These are phyloP conservation scores for Eulemur coronatus DNA, from an alignment of 2,797 vertebrate species.

Conservation along the genomic window DNA sequence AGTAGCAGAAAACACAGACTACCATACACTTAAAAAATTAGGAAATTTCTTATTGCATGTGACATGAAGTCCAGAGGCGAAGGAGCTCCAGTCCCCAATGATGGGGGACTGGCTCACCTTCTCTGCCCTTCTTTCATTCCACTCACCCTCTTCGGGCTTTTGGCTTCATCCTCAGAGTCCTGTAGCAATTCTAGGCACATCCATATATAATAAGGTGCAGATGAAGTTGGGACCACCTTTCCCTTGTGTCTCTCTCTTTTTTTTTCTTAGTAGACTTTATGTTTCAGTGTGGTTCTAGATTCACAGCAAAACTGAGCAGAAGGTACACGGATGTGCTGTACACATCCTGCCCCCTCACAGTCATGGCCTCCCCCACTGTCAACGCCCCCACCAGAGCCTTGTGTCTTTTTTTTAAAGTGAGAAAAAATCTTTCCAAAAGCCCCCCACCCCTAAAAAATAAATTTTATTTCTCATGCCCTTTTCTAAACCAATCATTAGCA, in stretches of 20 bases:
- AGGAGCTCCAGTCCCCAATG: not conserved
- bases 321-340: not conserved
- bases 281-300: not conserved
- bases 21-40: not conserved
- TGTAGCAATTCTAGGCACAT: not conserved
- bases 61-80: not conserved
- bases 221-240: not conserved
- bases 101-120: not conserved
- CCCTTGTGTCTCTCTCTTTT: not conserved
- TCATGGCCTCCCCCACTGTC: not conserved
- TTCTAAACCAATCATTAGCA: conserved; percentile 17
- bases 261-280: too few relatives aligned
- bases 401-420: not conserved
- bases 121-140: not conserved
- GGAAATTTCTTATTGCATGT: not conserved
- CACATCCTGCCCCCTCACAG: not conserved
- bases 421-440: not conserved
- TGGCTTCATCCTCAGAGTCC: not conserved
- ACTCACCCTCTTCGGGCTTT: not conserved
- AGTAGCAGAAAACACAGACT: not conserved
- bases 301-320: not conserved
- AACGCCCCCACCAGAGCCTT: not conserved
- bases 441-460: too few relatives aligned
- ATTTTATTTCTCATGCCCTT: not conserved
- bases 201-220: not conserved